A percentile compares a stretch with the other conserved stretches of the same genome.
phyloP scores from a whole-genome alignment of 2,113 vertebrate species.

The Parus major region DNA sequence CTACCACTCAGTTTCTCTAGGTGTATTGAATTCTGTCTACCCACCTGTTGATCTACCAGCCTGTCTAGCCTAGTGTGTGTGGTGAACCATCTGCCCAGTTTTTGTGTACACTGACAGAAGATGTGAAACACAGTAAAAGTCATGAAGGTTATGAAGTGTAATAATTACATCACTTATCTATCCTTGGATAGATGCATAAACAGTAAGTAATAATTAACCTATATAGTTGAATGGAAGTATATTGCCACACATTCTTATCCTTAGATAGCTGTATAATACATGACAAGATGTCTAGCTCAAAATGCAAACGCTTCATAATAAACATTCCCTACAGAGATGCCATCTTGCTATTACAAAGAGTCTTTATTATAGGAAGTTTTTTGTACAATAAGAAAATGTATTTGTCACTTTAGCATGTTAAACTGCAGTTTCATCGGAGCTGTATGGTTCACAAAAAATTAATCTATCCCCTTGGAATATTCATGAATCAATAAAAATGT shows the following conservation, averaged over 20 bases:
- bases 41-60: neutral
- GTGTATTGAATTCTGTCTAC: neutral
- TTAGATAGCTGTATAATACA: neutral
- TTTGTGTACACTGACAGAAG: neutral
- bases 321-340: constrained; percentile 44
- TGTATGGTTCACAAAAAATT: constrained; percentile 61
- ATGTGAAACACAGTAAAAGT: neutral
- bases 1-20: neutral
- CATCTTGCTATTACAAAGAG: constrained; percentile 54
- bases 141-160: neutral
- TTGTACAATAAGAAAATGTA: constrained; percentile 62
- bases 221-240: neutral
- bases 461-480: constrained; percentile 67
- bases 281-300: constrained; percentile 8
- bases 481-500: constrained; percentile 71
- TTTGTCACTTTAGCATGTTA: constrained; percentile 62
- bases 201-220: neutral
- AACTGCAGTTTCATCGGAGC: constrained; percentile 58
- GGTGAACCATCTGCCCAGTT: neutral
- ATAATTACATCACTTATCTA: neutral
- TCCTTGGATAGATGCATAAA: neutral
- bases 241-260: neutral
- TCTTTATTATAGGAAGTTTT: constrained; percentile 59
- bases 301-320: constrained; percentile 46
- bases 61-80: neutral